Conservation (phyloP, 2,113 vertebrate species). For the Saccopteryx leptura region DNA sequence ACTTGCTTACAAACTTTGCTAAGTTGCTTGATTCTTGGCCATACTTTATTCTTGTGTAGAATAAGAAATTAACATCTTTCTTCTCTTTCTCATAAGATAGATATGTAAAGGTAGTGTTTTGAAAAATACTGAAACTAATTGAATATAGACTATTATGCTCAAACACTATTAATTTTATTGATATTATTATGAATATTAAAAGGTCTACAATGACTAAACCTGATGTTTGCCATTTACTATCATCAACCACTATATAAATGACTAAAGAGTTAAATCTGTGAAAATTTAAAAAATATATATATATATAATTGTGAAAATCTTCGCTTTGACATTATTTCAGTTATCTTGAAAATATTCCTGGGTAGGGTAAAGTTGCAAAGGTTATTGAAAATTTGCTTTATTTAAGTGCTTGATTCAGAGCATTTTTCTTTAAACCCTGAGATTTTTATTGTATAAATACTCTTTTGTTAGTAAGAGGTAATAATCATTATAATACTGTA, state of each 20-base stretch:
- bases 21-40: not conserved
- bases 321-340: not conserved
- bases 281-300: not conserved
- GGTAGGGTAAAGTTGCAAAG: not conserved
- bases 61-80: constrained; percentile 27
- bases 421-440: not conserved
- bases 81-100: not conserved
- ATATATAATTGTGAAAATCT: not conserved
- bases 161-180: constrained; percentile 23
- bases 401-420: not conserved
- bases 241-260: not conserved
- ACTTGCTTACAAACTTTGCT: not conserved
- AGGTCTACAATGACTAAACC: not conserved
- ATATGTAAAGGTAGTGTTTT: not conserved
- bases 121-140: not conserved
- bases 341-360: not conserved
- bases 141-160: not conserved
- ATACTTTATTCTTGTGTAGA: not conserved
- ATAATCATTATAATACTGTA: constrained; percentile 44
- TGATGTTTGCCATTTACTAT: not conserved
- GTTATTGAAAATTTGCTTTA: constrained; percentile 24
- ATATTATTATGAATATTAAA: not conserved
- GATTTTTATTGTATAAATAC: constrained; percentile 58
- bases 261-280: not conserved
- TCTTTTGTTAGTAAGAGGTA: not conserved